Conservation (phyloP, 2,113 vertebrate species). For the Alligator mississippiensis region DNA sequence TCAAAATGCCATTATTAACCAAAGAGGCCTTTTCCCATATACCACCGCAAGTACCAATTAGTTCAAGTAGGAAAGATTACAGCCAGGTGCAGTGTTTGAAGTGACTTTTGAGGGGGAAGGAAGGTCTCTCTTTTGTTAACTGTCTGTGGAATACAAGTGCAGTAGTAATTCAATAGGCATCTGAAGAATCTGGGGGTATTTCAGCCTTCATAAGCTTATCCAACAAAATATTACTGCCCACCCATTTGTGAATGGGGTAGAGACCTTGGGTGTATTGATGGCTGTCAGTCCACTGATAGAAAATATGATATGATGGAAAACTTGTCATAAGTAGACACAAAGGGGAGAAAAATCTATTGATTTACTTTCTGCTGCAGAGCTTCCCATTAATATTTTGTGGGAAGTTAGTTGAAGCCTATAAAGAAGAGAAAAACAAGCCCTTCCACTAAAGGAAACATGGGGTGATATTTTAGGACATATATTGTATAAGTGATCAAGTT, state of each 20-base stretch:
- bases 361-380: not conserved
- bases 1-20: conserved; percentile 56
- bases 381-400: not conserved
- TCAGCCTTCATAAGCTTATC: conserved; percentile 64
- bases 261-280: conserved; percentile 33
- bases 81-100: conserved; percentile 76
- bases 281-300: conserved; percentile 33
- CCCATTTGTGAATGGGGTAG: conserved; percentile 7
- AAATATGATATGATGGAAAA: conserved; percentile 15
- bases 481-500: not conserved
- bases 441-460: accelerated
- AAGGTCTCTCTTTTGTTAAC: conserved; percentile 59
- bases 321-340: not conserved
- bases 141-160: conserved; percentile 46
- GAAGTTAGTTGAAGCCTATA: not conserved
- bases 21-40: conserved; percentile 26
- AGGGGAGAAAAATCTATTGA: not conserved
- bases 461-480: not conserved
- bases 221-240: conserved; percentile 35
- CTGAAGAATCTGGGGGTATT: conserved; percentile 69
- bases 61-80: conserved; percentile 73
- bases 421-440: not conserved
- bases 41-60: conserved; percentile 71
- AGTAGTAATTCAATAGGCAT: conserved; percentile 74
- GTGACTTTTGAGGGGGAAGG: conserved; percentile 25